phyloP scores from a whole-genome alignment of 2,113 vertebrate genomes.

The Calyptommatus sinebrachiatus region DNA sequence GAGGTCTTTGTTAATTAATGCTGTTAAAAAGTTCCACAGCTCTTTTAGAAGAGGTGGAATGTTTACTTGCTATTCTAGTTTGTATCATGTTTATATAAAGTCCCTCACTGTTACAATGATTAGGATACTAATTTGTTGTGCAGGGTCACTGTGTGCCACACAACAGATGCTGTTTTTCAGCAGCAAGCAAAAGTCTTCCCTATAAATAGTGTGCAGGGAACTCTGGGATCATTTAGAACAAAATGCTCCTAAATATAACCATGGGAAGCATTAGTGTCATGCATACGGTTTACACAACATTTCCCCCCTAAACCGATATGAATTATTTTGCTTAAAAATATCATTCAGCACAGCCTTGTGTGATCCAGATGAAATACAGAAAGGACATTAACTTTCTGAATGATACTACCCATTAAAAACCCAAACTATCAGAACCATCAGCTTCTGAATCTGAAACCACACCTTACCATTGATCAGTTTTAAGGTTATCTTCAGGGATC shows the following conservation, averaged over 20 bases:
- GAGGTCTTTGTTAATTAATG: background rate
- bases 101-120: conserved; percentile 22
- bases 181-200: background rate
- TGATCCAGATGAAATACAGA: too few species aligned
- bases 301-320: background rate
- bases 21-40: background rate
- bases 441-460: too few species aligned
- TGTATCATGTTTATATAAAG: background rate
- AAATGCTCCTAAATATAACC: conserved; percentile 1
- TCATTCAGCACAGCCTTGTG: too few species aligned
- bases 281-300: background rate
- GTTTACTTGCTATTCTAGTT: background rate
- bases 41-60: background rate
- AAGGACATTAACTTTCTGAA: too few species aligned
- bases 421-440: too few species aligned
- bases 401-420: too few species aligned
- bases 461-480: too few species aligned
- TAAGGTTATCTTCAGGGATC: too few species aligned
- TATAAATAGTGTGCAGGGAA: background rate
- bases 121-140: background rate
- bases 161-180: conserved; percentile 13
- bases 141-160: fast-evolving
- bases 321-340: background rate
- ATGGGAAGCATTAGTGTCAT: background rate
- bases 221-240: background rate